A percentile compares a stretch with the other conserved stretches of the same genome.
phyloP scores from a whole-genome alignment of 2,888 invertebrate genomes.

The Candidula unifasciata region DNA sequence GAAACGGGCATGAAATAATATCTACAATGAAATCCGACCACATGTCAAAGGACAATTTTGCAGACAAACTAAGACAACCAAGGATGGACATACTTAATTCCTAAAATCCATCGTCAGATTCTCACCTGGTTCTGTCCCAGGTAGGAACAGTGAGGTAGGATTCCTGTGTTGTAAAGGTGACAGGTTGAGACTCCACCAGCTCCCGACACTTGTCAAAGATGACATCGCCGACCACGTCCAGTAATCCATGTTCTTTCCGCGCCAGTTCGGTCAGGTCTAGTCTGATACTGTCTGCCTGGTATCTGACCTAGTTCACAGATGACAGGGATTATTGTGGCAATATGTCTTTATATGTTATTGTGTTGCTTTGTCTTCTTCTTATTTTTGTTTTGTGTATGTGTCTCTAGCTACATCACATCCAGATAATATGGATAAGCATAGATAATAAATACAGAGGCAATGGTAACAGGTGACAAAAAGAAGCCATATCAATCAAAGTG shows the following conservation, averaged over 20 bases:
- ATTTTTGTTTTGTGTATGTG: too few relatives aligned
- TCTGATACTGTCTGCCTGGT: constrained; percentile 91
- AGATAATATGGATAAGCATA: too few relatives aligned
- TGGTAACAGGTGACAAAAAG: too few relatives aligned
- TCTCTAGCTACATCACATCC: too few relatives aligned
- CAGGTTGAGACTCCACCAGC: constrained; percentile 83
- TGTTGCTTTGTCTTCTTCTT: too few relatives aligned
- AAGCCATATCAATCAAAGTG: too few relatives aligned
- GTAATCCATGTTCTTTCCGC: constrained; percentile 87
- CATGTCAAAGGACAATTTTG: too few relatives aligned
- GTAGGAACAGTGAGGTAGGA: constrained; percentile 85
- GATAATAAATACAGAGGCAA: too few relatives aligned
- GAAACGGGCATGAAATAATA: too few relatives aligned
- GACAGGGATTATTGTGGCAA: background rate
- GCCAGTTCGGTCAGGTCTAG: constrained; percentile 93
- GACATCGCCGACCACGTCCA: constrained; percentile 89
- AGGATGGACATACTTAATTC: background rate
- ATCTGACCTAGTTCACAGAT: constrained; percentile 87
- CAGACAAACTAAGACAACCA: background rate
- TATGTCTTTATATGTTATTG: too few relatives aligned
- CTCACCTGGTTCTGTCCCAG: constrained; percentile 85
- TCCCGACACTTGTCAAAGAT: constrained; percentile 80
- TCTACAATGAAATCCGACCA: too few relatives aligned
- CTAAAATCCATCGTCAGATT: background rate
- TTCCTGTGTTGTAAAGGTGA: constrained; percentile 93